Percentiles rank a stretch among this genome's conserved stretches.
Evolutionary conservation across 2,888 invertebrate species (phyloP).

Genomic region (Hypomecis atomaria): DNA sequence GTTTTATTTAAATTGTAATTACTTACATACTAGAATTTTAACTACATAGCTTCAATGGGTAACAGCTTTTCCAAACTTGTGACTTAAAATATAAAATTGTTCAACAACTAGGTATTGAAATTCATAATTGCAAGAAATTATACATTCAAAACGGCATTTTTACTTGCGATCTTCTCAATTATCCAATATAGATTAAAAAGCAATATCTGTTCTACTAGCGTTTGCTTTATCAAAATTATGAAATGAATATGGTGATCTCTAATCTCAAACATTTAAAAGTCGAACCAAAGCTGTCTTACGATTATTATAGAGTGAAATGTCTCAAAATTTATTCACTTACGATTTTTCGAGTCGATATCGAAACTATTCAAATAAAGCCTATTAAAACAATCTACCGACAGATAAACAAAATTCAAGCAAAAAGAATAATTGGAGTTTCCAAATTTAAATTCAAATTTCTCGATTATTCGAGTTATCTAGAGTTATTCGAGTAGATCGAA

Average conservation of each 20-base stretch:
- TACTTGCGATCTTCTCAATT: too few relatives aligned
- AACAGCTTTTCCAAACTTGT: too few relatives aligned
- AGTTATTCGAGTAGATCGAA: constrained; percentile 9
- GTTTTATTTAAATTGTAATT: too few relatives aligned
- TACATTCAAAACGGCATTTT: too few relatives aligned
- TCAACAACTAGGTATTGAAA: too few relatives aligned
- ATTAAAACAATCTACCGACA: constrained; percentile 13
- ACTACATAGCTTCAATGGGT: too few relatives aligned
- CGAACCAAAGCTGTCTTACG: background rate
- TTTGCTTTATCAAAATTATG: constrained; percentile 6
- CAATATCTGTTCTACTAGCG: background rate
- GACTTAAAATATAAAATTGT: too few relatives aligned
- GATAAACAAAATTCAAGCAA: constrained; percentile 6
- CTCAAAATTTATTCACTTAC: constrained; percentile 1
- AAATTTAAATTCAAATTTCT: constrained; percentile 14
- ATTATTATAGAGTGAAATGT: constrained; percentile 15
- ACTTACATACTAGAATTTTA: too few relatives aligned
- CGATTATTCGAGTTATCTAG: constrained; percentile 9
- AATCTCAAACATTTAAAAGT: constrained; percentile 4
- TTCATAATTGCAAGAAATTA: too few relatives aligned
- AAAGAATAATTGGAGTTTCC: background rate
- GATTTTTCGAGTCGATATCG: constrained; percentile 12
- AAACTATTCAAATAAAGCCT: constrained; percentile 15
- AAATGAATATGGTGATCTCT: background rate
- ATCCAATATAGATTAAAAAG: background rate